Conservation (phyloP, 2,113 vertebrate species). For the Sebastes fasciatus region DNA sequence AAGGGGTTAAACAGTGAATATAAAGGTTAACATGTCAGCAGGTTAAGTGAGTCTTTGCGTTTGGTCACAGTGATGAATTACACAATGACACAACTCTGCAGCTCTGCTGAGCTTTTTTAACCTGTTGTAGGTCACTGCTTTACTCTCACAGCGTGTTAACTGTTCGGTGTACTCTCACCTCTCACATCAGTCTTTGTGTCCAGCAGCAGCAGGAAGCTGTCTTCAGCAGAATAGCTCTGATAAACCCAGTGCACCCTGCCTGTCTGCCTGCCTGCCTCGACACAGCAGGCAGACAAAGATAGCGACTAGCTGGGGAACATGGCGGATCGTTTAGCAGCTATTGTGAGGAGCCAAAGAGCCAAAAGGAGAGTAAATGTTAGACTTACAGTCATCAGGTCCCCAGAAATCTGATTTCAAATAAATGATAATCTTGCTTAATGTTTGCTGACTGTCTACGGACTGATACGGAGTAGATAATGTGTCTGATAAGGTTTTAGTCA, state of each 20-base stretch:
- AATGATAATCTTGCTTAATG: too few relatives aligned
- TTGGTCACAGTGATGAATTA: not conserved
- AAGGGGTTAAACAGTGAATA: not conserved
- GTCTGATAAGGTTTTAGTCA: too few relatives aligned
- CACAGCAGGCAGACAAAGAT: too few relatives aligned
- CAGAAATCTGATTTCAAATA: not conserved
- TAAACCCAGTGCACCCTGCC: too few relatives aligned
- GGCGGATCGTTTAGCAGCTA: not conserved
- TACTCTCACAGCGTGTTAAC: not conserved
- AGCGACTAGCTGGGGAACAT: not conserved
- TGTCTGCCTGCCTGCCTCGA: too few relatives aligned
- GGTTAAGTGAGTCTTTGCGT: not conserved
- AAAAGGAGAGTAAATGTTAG: not conserved
- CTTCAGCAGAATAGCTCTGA: too few relatives aligned
- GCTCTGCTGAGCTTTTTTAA: not conserved
- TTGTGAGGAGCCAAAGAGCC: not conserved
- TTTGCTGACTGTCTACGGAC: not conserved
- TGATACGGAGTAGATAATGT: too few relatives aligned
- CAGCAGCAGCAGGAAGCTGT: not conserved
- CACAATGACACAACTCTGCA: not conserved
- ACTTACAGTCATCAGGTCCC: too few relatives aligned
- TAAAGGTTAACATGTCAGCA: not conserved
- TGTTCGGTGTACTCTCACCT: not conserved
- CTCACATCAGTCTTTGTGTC: not conserved
- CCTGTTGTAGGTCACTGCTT: not conserved